Percentiles rank a stretch among this genome's conserved stretches.
phyloP scores from a whole-genome alignment of 2,113 vertebrate genomes.

The Corythaixoides concolor region DNA sequence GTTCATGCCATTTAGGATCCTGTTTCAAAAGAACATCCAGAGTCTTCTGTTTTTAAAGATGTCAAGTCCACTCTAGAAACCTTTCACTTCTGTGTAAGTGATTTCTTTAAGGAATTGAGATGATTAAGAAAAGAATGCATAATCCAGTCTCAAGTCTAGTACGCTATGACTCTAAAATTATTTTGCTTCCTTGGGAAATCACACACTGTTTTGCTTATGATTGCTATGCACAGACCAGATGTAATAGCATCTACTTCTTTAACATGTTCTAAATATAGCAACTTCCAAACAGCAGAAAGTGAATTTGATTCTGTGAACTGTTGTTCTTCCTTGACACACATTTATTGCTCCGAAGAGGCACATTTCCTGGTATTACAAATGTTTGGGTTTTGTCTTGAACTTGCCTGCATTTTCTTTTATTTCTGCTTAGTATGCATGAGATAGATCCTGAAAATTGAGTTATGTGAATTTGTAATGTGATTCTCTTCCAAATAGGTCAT shows the following conservation, averaged over 20 bases:
- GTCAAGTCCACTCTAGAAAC: constrained; percentile 9
- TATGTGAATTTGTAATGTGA: constrained; percentile 40
- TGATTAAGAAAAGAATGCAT: constrained; percentile 23
- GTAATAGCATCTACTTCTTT: background rate
- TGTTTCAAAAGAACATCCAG: background rate
- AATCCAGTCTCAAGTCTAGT: constrained; percentile 16
- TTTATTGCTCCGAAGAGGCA: background rate
- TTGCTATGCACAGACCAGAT: background rate
- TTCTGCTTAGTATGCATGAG: constrained; percentile 33
- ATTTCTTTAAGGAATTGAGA: constrained; percentile 33
- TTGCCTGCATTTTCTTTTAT: background rate
- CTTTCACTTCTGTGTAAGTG: background rate
- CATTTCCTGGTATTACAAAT: constrained; percentile 10
- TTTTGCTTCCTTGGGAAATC: constrained; percentile 19
- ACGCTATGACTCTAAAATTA: background rate
- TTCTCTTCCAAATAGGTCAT: constrained; percentile 43
- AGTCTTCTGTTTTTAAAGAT: background rate
- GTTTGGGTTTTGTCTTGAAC: constrained; percentile 1
- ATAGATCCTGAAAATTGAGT: constrained; percentile 30
- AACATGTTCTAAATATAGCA: background rate
- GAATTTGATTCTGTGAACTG: constrained; percentile 15
- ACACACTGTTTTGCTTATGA: constrained; percentile 9
- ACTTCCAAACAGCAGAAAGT: background rate
- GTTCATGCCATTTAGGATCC: background rate
- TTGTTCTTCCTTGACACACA: background rate